Evolutionary conservation across 2,797 vertebrate species (phyloP), one percentile per base, ranked within the genome.

Genomic region (Pseudopleuronectes americanus): DNA sequence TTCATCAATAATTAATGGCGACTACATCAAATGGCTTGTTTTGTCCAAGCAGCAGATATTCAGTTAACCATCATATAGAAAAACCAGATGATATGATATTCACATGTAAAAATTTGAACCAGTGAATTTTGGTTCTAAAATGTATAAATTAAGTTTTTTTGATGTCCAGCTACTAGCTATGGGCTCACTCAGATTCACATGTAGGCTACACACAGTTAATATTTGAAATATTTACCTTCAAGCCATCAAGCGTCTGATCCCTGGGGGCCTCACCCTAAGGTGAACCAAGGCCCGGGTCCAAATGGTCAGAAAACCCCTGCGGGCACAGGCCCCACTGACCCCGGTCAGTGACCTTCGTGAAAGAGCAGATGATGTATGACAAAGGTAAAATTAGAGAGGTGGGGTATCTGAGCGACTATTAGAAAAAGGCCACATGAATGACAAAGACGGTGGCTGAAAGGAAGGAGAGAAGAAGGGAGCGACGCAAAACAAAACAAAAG

Each of bases 361-460:
- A 69, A 55, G 47, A 79, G 51, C 76, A 77, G 47, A 79, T 59
- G 64, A 80, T 53, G 59, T 69, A 61, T 60, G 75, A 77, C 64
- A 58, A 45, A 45, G 26, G 55, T 13, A 65, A 68, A 77, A 80
- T 71, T 38, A 73, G 22, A 51, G 26, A 36, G 62, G 79, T 33
- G 53, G 43, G 62, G 24, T 45, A 14, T 73, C 36, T 60, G 22
- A 69, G 6, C 1, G 3, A 47, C 21, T 51, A n/a, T 47, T 28
- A 63, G 24, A 72, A 31, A 74, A 47, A 38, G 57, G 38, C 21
- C 14, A 53, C 10, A 16, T 14, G 57, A 26, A 51, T 38, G 13
- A 74, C 41, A 79, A 22, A 55, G 21, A 60, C n/a, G 9, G 19
- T 13, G 41, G 33, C 2, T 36, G 56, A 61, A 68, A 9, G 16